Evolutionary conservation across 2,797 vertebrate genomes (phyloP).

Genomic region (Emys orbicularis): DNA sequence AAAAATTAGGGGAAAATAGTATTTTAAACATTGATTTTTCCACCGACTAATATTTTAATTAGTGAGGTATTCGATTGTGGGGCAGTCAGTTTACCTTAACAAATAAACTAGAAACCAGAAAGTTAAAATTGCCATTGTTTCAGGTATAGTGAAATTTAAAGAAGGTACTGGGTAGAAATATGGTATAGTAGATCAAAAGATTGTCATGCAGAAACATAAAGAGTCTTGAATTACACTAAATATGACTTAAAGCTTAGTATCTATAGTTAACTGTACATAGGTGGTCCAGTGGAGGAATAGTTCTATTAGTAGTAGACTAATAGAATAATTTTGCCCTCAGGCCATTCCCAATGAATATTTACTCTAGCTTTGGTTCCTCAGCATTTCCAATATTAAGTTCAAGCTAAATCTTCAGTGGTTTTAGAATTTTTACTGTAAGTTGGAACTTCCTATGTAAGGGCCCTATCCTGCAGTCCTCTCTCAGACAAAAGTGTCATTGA

Average conservation of each 20-base stretch:
- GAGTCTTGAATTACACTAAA: slow-evolving; percentile 52
- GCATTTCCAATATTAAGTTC: slow-evolving; percentile 11
- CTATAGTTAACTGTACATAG: slow-evolving; percentile 49
- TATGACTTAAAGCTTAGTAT: slow-evolving; percentile 41
- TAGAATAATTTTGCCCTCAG: slow-evolving; percentile 26
- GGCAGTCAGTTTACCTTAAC: slow-evolving; percentile 55
- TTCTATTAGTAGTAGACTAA: neutral
- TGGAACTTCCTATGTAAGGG: neutral
- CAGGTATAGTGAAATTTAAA: slow-evolving; percentile 42
- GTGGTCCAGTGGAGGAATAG: slow-evolving; percentile 13
- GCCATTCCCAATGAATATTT: neutral
- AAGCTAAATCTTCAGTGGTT: neutral
- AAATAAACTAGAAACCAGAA: slow-evolving; percentile 33
- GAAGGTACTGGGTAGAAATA: slow-evolving; percentile 24
- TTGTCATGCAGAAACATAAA: slow-evolving; percentile 48
- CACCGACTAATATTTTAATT: slow-evolving; percentile 42
- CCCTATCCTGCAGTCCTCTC: neutral
- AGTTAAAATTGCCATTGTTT: slow-evolving; percentile 51
- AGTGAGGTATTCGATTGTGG: neutral
- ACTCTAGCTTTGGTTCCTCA: slow-evolving; percentile 16
- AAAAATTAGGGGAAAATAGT: slow-evolving; percentile 64
- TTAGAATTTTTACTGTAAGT: neutral
- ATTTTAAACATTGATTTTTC: slow-evolving; percentile 56
- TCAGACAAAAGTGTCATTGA: neutral
- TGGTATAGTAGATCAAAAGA: slow-evolving; percentile 25